Percentiles rank a stretch among this genome's conserved stretches.
These are phyloP conservation scores for Myripristis jacobus DNA, from an alignment of 2,797 vertebrate genomes.

Conservation along the genomic window DNA sequence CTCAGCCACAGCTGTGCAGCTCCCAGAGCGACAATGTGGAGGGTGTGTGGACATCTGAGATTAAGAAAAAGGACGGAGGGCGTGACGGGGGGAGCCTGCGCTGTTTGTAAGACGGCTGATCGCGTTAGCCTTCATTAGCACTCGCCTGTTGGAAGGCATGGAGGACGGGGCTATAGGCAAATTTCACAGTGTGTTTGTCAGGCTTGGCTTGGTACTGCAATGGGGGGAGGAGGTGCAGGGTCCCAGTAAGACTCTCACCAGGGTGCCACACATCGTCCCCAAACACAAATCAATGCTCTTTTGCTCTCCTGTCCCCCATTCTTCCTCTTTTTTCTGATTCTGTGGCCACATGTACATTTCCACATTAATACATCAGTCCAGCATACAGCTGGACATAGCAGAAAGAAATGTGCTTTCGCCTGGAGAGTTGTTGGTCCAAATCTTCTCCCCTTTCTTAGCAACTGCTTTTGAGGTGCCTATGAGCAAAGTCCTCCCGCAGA, in stretches of 20 bases:
- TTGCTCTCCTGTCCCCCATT: background rate
- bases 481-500: too few relatives aligned
- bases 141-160: background rate
- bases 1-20: constrained; percentile 1
- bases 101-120: constrained; percentile 23
- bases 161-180: constrained; percentile 7
- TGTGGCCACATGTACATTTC: background rate
- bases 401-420: too few relatives aligned
- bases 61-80: background rate
- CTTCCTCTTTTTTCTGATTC: background rate
- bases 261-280: background rate
- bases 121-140: constrained; percentile 28
- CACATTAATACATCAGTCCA: background rate
- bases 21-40: constrained; percentile 4
- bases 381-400: too few relatives aligned
- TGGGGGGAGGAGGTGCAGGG: background rate
- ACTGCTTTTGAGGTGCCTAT: too few relatives aligned
- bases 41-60: constrained; percentile 22
- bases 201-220: background rate
- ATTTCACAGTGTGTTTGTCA: constrained; percentile 44
- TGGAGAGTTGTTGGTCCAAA: too few relatives aligned
- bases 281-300: constrained; percentile 3
- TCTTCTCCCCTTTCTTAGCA: too few relatives aligned
- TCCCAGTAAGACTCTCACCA: background rate
- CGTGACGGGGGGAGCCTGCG: constrained; percentile 1